Base-by-base conservation (phyloP, 2,797 vertebrate species). In the Pipistrellus nathusii region DNA sequence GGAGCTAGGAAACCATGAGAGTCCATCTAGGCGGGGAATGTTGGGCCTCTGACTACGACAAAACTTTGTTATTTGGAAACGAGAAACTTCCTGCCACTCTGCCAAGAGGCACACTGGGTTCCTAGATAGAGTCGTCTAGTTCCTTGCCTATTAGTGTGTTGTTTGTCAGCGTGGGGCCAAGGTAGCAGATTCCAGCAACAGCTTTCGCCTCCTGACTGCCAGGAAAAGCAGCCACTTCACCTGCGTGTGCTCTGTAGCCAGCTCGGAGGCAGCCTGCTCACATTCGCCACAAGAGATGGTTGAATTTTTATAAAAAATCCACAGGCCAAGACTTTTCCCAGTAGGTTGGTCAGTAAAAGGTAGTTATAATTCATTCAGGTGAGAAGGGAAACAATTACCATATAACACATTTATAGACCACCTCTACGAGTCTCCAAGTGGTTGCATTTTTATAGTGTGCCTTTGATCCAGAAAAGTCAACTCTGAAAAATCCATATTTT, bases 61-160 rank as follows among this genome's bases (percentile, higher is more conserved):
- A 97, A 97, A 96, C 82, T 96, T 96, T 91, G 55, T 91, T 93
- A 93, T 96, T 97, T 95, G 93, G 95, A 95, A 96, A 93, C 35
- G 66, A 94, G 94, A 96, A 86, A 41, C 90, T 95, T 90, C 76
- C 88, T 88, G 90, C 90, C 57, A 44, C 64, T 91, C 92, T 97
- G 96, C 96, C 96, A 96, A 88, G 90, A 96, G 48, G 17, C 93
- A 6, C 55, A 90, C 97, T 97, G 97, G 30, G 90, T 77, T 96
- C 90, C 94, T 94, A 95, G 92, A 95, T 57, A 82, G 95, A 86
- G 78, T 17, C 72, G 66, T 93, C 95, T 97, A 94, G 95, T 96
- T 93, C 83, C 88, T 96, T 91, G 93, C 89, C 95, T 97, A 94
- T 95, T 96, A 96, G 75, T 91, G 90, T 88, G 96, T 93, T 97